Conservation (phyloP, 1,140 invertebrate species). For the Camponotus pennsylvanicus region DNA sequence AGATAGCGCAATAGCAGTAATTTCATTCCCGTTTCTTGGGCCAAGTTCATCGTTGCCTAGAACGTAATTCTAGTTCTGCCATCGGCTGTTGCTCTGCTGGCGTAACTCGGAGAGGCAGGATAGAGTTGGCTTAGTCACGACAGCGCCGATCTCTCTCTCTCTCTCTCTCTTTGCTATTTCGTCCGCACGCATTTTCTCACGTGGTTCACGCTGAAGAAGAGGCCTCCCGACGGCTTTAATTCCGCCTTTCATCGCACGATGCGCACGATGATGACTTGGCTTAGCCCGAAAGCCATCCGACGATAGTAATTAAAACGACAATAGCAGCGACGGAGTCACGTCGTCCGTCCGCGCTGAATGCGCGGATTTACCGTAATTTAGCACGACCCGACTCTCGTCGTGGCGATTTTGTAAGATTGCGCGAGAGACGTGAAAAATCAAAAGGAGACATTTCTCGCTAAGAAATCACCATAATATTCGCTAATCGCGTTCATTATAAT, state of each 20-base stretch:
- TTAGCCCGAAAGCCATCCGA: not conserved
- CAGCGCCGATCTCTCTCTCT: not conserved
- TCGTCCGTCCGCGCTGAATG: conserved; percentile 14
- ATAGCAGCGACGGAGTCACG: conserved; percentile 3
- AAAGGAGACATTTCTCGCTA: not conserved
- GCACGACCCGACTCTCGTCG: conserved; percentile 38
- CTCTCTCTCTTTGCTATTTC: not conserved
- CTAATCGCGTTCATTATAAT: not conserved
- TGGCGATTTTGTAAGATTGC: conserved; percentile 4
- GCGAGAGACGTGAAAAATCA: not conserved
- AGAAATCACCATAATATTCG: not conserved
- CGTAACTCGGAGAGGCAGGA: conserved; percentile 34
- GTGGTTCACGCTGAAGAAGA: conserved; percentile 21
- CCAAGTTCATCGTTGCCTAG: conserved; percentile 54
- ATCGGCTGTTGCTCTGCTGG: conserved; percentile 34
- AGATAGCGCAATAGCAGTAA: conserved; percentile 63
- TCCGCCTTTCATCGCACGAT: conserved; percentile 26
- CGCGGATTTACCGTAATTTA: conserved; percentile 68
- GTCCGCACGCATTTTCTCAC: conserved; percentile 54
- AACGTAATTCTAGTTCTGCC: conserved; percentile 63
- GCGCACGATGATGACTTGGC: not conserved
- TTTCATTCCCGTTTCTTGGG: conserved; percentile 63
- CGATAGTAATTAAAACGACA: conserved; percentile 57
- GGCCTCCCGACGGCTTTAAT: not conserved
- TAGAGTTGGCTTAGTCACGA: conserved; percentile 50